Conservation (phyloP, 2,113 vertebrate species). For the Peromyscus maniculatus region DNA sequence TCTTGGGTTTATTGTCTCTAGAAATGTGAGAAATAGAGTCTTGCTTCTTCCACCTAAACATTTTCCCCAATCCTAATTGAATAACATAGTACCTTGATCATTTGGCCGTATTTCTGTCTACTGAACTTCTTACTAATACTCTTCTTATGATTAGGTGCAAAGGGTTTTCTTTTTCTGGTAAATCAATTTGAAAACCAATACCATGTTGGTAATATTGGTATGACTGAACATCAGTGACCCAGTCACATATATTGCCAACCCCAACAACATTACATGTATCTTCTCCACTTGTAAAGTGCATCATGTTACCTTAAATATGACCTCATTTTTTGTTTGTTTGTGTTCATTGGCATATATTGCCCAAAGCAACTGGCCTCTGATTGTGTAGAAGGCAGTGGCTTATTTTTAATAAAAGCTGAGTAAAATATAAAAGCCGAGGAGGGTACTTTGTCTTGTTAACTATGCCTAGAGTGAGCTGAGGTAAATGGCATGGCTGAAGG, state of each 20-base stretch:
- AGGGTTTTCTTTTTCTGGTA: background rate
- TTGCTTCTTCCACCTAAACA: background rate
- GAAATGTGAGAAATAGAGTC: background rate
- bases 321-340: background rate
- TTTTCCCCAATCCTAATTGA: background rate
- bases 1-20: background rate
- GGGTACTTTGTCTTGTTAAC: background rate
- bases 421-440: background rate
- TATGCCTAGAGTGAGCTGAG: background rate
- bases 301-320: background rate
- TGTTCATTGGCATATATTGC: background rate
- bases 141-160: slow-evolving; percentile 4
- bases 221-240: background rate
- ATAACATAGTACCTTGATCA: background rate
- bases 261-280: background rate
- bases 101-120: slow-evolving; percentile 40
- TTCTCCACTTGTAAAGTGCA: background rate
- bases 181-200: background rate
- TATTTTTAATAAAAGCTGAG: background rate
- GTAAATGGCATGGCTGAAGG: background rate
- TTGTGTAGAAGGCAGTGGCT: background rate
- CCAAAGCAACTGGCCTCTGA: background rate
- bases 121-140: slow-evolving; percentile 44
- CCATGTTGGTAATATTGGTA: background rate
- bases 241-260: background rate